phyloP scores from a whole-genome alignment of 2,113 vertebrate genomes.

The Opisthocomus hoazin region DNA sequence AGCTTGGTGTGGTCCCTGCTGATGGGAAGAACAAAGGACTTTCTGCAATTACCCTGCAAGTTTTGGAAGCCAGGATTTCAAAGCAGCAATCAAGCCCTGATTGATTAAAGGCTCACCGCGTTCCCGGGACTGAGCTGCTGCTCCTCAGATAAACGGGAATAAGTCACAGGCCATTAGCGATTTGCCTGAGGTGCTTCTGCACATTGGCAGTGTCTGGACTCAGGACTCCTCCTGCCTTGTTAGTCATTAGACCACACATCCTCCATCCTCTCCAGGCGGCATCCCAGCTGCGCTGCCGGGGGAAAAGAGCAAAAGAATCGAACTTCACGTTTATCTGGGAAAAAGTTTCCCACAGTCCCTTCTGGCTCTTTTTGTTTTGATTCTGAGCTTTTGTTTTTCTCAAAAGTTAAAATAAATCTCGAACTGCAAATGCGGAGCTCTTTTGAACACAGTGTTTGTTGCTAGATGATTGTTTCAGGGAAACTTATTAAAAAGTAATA shows the following conservation, averaged over 20 bases:
- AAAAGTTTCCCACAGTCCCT: constrained; percentile 34
- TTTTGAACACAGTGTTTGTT: background rate
- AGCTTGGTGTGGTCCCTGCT: rapidly evolving
- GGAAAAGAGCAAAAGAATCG: background rate
- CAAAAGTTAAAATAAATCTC: constrained; percentile 42
- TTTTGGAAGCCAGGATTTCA: background rate
- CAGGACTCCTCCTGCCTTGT: background rate
- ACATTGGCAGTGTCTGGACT: background rate
- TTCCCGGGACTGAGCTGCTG: background rate
- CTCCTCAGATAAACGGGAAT: background rate
- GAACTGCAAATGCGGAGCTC: background rate
- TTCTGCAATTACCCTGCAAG: background rate
- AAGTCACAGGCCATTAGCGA: constrained; percentile 18
- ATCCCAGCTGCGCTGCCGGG: background rate
- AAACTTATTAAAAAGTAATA: background rate
- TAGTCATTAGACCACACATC: constrained; percentile 26
- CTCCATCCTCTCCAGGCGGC: background rate
- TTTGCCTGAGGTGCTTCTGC: constrained; percentile 11
- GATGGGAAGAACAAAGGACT: background rate
- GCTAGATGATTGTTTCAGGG: background rate
- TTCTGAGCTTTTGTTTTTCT: constrained; percentile 22
- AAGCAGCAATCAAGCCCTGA: background rate
- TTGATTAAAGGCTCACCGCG: background rate
- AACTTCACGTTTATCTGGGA: background rate
- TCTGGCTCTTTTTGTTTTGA: constrained; percentile 7